A percentile compares a stretch with the other conserved stretches of the same genome.
Evolutionary conservation across 2,888 invertebrate species (phyloP).

Genomic region (Agonopterix subpropinquella): DNA sequence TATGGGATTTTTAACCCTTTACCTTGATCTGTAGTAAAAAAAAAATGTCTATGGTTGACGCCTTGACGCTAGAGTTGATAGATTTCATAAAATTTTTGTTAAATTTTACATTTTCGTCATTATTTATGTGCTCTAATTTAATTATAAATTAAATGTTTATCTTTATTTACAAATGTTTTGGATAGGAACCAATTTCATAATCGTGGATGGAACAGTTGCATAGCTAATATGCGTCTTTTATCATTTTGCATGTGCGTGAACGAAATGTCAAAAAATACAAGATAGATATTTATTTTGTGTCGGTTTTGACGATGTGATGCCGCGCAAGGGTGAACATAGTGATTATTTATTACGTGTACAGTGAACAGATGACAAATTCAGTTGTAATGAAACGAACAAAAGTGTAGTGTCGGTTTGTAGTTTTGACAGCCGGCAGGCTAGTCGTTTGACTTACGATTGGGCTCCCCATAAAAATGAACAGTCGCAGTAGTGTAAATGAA

Average conservation of each 20-base stretch:
- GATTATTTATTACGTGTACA: slow-evolving; percentile 21
- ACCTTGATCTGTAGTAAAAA: too few relatives aligned
- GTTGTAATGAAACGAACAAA: slow-evolving; percentile 60
- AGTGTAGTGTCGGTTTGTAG: slow-evolving; percentile 46
- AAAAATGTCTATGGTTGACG: slow-evolving; percentile 65
- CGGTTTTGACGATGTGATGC: slow-evolving; percentile 56
- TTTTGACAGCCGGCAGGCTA: slow-evolving; percentile 69
- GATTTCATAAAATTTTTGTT: slow-evolving; percentile 31
- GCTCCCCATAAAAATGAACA: slow-evolving; percentile 26
- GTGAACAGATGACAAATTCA: slow-evolving; percentile 26
- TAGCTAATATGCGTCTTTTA: slow-evolving; percentile 50
- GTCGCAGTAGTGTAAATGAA: slow-evolving; percentile 67
- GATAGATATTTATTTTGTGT: slow-evolving; percentile 37
- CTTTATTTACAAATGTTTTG: slow-evolving; percentile 38
- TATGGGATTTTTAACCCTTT: too few relatives aligned
- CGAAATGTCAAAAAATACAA: slow-evolving; percentile 58
- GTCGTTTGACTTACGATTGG: slow-evolving; percentile 50
- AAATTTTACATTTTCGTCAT: slow-evolving; percentile 21
- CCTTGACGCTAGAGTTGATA: slow-evolving; percentile 46
- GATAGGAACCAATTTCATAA: slow-evolving; percentile 20
- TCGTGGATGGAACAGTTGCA: slow-evolving; percentile 26
- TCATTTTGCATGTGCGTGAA: slow-evolving; percentile 64
- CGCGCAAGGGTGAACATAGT: slow-evolving; percentile 25
- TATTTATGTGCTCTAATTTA: slow-evolving; percentile 24
- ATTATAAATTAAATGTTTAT: slow-evolving; percentile 17